Conservation (phyloP, 2,888 invertebrate species). For the Eilema depressum region DNA sequence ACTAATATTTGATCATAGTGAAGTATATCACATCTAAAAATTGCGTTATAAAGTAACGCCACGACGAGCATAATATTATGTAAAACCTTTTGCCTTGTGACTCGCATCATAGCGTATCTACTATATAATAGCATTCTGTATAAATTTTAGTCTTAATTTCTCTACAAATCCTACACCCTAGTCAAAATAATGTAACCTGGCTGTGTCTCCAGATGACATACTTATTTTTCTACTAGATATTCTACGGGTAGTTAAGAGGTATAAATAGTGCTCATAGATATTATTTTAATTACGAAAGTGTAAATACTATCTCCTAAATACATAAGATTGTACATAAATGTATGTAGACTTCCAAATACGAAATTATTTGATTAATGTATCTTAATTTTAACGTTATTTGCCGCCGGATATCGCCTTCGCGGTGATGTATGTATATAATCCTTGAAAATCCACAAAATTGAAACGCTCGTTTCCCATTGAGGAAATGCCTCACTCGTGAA, state of each 20-base stretch:
- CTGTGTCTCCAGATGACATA: too few species aligned
- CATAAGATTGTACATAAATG: neutral
- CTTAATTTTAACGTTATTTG: slow-evolving; percentile 4
- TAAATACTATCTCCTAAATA: neutral
- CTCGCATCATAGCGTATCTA: too few species aligned
- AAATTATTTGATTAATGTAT: neutral
- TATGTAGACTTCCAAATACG: neutral
- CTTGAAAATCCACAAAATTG: slow-evolving; percentile 15
- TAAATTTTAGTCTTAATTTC: neutral
- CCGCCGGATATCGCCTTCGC: neutral
- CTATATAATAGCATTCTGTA: too few species aligned
- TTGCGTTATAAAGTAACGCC: too few species aligned
- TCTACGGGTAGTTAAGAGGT: too few species aligned
- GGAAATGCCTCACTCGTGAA: slow-evolving; percentile 7
- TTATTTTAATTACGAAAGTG: neutral
- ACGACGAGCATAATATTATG: too few species aligned
- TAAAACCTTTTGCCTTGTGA: too few species aligned
- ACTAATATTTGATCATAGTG: neutral
- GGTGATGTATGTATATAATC: neutral
- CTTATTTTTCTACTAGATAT: too few species aligned
- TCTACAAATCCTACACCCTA: neutral
- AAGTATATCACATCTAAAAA: too few species aligned
- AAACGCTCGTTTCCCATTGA: slow-evolving; percentile 14
- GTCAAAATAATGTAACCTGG: too few species aligned
- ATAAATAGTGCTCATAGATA: too few species aligned